Evolutionary conservation across 2,888 invertebrate species (phyloP).

Genomic region (Nephrotoma flavescens): DNA sequence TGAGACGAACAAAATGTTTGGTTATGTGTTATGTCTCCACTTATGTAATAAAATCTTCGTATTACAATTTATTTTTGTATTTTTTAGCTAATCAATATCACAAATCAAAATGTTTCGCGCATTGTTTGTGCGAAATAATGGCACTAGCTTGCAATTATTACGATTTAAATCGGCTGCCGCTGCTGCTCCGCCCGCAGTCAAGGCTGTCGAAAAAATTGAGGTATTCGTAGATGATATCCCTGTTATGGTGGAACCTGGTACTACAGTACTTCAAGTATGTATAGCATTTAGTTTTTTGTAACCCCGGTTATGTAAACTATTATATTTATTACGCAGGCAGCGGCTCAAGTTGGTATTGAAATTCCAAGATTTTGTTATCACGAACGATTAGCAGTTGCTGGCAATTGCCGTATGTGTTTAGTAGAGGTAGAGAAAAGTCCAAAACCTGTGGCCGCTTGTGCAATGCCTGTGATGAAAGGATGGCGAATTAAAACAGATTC

Average conservation of each 20-base stretch:
- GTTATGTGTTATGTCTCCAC: neutral
- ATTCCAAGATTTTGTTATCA: slow-evolving; percentile 99
- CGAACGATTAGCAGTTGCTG: slow-evolving; percentile 94
- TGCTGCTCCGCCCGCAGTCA: slow-evolving; percentile 29
- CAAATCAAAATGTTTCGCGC: slow-evolving; percentile 51
- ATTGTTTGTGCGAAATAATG: slow-evolving; percentile 53
- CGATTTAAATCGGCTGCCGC: slow-evolving; percentile 33
- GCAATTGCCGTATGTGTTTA: slow-evolving; percentile 98
- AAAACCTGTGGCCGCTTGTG: slow-evolving; percentile 97
- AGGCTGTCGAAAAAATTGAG: slow-evolving; percentile 67
- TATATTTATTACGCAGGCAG: slow-evolving; percentile 48
- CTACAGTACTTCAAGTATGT: slow-evolving; percentile 84
- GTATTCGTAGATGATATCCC: slow-evolving; percentile 95
- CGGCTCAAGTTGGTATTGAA: slow-evolving; percentile 88
- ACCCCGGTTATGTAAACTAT: neutral
- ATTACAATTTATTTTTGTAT: neutral
- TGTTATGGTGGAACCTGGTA: slow-evolving; percentile 87
- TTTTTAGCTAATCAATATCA: neutral
- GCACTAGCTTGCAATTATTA: slow-evolving; percentile 33
- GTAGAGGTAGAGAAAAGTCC: slow-evolving; percentile 98
- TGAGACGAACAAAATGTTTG: neutral
- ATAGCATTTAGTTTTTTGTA: neutral
- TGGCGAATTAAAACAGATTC: slow-evolving; percentile 97
- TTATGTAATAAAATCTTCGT: neutral
- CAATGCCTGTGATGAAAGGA: slow-evolving; percentile 99